Conservation (phyloP, 2,113 vertebrate genomes). For the Heloderma charlesbogerti region DNA sequence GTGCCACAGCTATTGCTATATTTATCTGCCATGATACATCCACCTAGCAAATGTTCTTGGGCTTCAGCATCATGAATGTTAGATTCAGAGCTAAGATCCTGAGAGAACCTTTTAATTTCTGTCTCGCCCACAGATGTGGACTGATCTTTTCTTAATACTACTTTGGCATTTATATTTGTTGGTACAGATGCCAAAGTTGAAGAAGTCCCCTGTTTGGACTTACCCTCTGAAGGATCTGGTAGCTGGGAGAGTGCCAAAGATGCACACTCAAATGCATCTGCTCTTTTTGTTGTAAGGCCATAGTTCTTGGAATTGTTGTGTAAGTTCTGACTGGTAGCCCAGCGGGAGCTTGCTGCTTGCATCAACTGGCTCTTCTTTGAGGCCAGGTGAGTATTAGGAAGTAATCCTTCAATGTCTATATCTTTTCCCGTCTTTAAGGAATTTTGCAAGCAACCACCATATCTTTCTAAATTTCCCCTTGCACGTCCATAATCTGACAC, state of each 20-base stretch:
- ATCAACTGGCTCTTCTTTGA: background rate
- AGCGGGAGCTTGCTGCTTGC: constrained; percentile 7
- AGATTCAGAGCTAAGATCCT: background rate
- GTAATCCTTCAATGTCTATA: background rate
- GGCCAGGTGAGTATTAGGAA: constrained; percentile 28
- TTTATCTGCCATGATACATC: constrained; percentile 56
- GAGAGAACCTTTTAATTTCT: constrained; percentile 11
- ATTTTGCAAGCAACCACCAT: constrained; percentile 23
- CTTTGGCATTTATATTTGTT: constrained; percentile 25
- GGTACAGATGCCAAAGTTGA: constrained; percentile 25
- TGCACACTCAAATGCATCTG: background rate
- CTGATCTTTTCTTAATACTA: background rate
- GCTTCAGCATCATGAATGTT: constrained; percentile 8
- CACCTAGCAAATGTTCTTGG: constrained; percentile 26
- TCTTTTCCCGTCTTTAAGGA: constrained; percentile 10
- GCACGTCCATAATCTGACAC: constrained; percentile 46
- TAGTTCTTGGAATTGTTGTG: background rate
- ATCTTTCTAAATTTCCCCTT: constrained; percentile 35
- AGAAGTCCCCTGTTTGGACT: constrained; percentile 31
- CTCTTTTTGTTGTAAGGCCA: constrained; percentile 45
- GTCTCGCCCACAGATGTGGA: constrained; percentile 26
- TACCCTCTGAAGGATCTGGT: constrained; percentile 38
- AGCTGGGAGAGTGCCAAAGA: constrained; percentile 11
- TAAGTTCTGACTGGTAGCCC: background rate
- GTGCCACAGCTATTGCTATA: constrained; percentile 23